These are phyloP conservation scores for Mastomys coucha DNA, from an alignment of 2,113 vertebrate genomes.

Conservation along the genomic window DNA sequence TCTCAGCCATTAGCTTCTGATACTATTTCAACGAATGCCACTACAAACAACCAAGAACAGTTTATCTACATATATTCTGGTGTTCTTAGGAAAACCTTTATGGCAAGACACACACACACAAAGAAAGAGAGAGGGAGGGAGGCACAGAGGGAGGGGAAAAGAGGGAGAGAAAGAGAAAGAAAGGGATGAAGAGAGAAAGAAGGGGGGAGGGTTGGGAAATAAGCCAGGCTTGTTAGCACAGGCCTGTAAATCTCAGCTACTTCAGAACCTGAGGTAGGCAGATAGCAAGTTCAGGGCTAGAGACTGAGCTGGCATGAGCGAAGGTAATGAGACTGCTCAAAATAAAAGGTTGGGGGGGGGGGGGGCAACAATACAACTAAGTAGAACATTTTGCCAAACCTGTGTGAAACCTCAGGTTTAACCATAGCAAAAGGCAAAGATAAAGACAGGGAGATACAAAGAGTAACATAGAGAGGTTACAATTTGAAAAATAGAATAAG, in stretches of 20 bases:
- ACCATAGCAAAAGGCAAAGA: neutral
- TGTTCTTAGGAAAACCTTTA: conserved; percentile 1
- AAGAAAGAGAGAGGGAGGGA: neutral
- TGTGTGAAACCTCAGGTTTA: neutral
- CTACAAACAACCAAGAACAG: neutral
- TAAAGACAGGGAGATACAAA: neutral
- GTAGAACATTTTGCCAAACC: neutral
- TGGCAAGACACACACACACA: neutral
- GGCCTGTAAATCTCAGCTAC: neutral
- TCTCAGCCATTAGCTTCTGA: neutral
- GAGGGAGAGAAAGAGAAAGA: too few species aligned
- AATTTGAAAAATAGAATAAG: conserved; percentile 8
- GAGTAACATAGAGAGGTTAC: too few species aligned
- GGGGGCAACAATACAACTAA: too few species aligned
- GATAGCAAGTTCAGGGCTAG: neutral
- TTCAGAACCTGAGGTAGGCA: too few species aligned
- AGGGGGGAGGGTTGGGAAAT: too few species aligned
- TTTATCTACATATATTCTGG: conserved; percentile 26
- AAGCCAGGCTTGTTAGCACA: neutral
- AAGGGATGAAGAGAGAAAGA: too few species aligned
- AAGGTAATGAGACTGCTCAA: neutral
- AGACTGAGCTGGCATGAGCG: neutral
- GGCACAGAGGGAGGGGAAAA: neutral
- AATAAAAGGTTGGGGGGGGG: neutral
- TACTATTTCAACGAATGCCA: neutral